Evolutionary conservation across 2,113 vertebrate genomes (phyloP), one percentile per base, ranked within the genome.

Genomic region (Myotis yumanensis): DNA sequence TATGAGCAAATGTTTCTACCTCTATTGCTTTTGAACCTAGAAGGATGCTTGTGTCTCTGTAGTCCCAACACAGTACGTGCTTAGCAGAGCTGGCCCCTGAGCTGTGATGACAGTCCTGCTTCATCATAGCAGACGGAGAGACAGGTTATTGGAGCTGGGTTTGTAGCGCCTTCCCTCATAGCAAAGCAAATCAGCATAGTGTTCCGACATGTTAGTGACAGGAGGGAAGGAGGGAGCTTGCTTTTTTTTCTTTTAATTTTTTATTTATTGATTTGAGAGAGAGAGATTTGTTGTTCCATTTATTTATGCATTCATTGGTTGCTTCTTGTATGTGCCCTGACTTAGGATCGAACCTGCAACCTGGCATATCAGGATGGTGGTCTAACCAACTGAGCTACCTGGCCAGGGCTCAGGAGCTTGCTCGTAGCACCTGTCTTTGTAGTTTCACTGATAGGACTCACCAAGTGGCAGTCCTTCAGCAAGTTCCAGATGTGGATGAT

Each of bases 391-490:
- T 62, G 59, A 62, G 59, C 23, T 28, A 28, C 25, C 4, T 28
- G 25, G 23, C 11, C 23, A 62, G 59, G 59, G 59, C 59, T 62
- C 59, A 32, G 80, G 85, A 75, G 64, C n/a, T 46, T 95, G 62
- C 88, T 54, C 90, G 77, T 82, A 15, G 62, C 62, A 20, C 35
- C 85, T 88, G 76, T 46, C 75, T 12, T 90, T 95, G 73, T 66
- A 32, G 54, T 30, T 85, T 43, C 32, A 11, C 23, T 4, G 20
- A 22, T 1, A 32, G 35, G 57, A n/a, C 40, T 2, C 14, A 69
- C 40, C 12, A 20, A 35, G 14, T 43, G 68, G 43, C 71, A 15
- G n/a, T 30, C 43, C 37, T 85, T 69, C 10, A 81, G 46, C 35
- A 3, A 95, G 40, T 35, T 71, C 0, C 15, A 2, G 30, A 25